Percentiles rank a stretch among this genome's conserved stretches.
Evolutionary conservation across 2,888 invertebrate genomes (phyloP).

Genomic region (Cremastobaeus sp.): DNA sequence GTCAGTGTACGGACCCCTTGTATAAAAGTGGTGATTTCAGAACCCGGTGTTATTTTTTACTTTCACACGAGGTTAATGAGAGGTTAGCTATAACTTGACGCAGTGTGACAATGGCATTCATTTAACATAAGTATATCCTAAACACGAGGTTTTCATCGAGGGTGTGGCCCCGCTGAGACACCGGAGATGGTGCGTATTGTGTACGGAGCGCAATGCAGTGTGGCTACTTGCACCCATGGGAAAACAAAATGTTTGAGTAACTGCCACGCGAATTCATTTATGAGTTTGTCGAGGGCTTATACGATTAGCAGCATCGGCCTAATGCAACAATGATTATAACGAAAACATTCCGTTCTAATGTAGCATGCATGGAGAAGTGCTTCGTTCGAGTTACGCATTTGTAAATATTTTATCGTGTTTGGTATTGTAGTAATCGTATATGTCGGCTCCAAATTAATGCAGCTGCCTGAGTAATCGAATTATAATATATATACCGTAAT

Average conservation of each 20-base stretch:
- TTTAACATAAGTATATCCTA: constrained; percentile 76
- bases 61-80: constrained; percentile 78
- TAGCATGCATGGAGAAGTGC: constrained; percentile 35
- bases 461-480: too few species aligned
- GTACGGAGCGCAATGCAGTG: constrained; percentile 29
- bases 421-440: neutral
- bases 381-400: constrained; percentile 37
- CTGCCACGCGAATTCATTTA: constrained; percentile 61
- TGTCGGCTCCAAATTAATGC: too few species aligned
- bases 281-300: constrained; percentile 53
- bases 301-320: constrained; percentile 46
- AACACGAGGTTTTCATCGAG: constrained; percentile 72
- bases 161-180: constrained; percentile 69
- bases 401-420: constrained; percentile 4
- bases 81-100: constrained; percentile 78
- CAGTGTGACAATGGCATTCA: constrained; percentile 74
- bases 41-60: constrained; percentile 39
- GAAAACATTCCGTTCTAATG: constrained; percentile 53
- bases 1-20: neutral
- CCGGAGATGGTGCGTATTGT: constrained; percentile 45
- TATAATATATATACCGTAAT: too few species aligned
- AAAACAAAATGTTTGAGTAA: constrained; percentile 74
- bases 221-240: constrained; percentile 70
- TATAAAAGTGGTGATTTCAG: neutral
- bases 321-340: constrained; percentile 51